Percentiles rank a stretch among this genome's conserved stretches.
These are phyloP conservation scores for Brachionus calyciflorus DNA, from an alignment of 1,140 invertebrate genomes.

Conservation along the genomic window DNA sequence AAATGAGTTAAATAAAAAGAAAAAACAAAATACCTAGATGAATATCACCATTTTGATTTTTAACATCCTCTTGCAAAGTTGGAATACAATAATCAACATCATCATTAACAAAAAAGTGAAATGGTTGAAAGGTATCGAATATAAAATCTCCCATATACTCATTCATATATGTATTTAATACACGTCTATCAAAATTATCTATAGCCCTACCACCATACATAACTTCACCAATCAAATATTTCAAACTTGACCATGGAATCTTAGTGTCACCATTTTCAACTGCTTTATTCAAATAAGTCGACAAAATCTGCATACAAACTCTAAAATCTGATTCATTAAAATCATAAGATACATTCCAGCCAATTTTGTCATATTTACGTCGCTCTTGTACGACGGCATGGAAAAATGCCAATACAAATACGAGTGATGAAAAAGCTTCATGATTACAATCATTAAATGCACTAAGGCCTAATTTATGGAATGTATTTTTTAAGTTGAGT, in stretches of 20 bases:
- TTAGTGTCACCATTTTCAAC: constrained; percentile 64
- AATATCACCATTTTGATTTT: constrained; percentile 24
- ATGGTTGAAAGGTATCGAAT: constrained; percentile 81
- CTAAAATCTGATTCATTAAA: constrained; percentile 87
- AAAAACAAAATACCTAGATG: constrained; percentile 54
- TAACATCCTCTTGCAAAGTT: constrained; percentile 68
- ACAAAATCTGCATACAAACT: constrained; percentile 76
- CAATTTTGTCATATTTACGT: constrained; percentile 84
- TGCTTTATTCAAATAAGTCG: constrained; percentile 75
- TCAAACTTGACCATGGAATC: constrained; percentile 81
- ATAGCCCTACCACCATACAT: constrained; percentile 89
- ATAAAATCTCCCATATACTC: constrained; percentile 90
- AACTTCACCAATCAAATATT: constrained; percentile 85
- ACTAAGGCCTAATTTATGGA: constrained; percentile 73
- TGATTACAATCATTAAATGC: constrained; percentile 72
- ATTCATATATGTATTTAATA: constrained; percentile 81
- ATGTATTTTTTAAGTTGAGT: constrained; percentile 80
- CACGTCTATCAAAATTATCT: constrained; percentile 79
- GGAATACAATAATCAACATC: constrained; percentile 76
- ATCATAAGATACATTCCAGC: constrained; percentile 87
- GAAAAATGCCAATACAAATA: constrained; percentile 83
- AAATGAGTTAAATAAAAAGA: background rate
- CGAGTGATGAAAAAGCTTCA: constrained; percentile 70
- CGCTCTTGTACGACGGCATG: constrained; percentile 83
- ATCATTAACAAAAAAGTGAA: constrained; percentile 77